Conservation (phyloP, 2,888 invertebrate species). For the Lucinisca nassula region DNA sequence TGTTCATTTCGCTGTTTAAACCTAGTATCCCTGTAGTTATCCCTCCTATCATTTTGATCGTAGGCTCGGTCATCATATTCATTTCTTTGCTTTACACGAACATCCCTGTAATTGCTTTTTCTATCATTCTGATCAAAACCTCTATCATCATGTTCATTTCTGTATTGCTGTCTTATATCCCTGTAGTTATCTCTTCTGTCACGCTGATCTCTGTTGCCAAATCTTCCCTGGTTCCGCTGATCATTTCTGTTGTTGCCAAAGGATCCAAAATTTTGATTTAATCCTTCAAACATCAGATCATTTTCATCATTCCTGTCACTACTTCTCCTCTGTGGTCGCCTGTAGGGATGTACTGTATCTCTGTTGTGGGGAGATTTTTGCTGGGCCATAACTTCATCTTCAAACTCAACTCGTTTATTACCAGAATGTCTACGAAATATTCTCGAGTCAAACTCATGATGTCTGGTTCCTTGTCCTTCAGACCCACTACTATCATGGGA, state of each 20-base stretch:
- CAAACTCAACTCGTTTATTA: slow-evolving; percentile 55
- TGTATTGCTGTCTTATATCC: slow-evolving; percentile 57
- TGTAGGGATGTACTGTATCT: slow-evolving; percentile 37
- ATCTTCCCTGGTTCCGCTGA: not conserved
- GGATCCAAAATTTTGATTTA: slow-evolving; percentile 36
- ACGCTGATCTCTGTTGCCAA: slow-evolving; percentile 5
- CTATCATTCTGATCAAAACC: slow-evolving; percentile 9
- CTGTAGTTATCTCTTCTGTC: slow-evolving; percentile 60
- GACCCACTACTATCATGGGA: slow-evolving; percentile 65
- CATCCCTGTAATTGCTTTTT: not conserved
- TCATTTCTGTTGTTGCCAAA: slow-evolving; percentile 14
- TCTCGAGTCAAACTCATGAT: slow-evolving; percentile 62
- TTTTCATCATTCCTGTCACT: slow-evolving; percentile 37
- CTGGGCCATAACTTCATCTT: slow-evolving; percentile 50
- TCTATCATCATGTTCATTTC: slow-evolving; percentile 37
- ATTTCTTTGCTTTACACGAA: not conserved
- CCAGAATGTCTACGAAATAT: slow-evolving; percentile 68
- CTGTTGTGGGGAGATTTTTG: slow-evolving; percentile 39
- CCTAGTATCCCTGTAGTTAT: not conserved
- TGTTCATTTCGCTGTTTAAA: not conserved
- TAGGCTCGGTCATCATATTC: not conserved
- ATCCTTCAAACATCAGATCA: slow-evolving; percentile 14
- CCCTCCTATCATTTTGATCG: not conserved
- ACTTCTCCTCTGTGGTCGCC: slow-evolving; percentile 30
- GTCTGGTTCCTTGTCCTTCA: slow-evolving; percentile 51